Evolutionary conservation across 2,888 invertebrate species (phyloP), one percentile per base, ranked within the genome.

Genomic region (Electrophaes corylata): DNA sequence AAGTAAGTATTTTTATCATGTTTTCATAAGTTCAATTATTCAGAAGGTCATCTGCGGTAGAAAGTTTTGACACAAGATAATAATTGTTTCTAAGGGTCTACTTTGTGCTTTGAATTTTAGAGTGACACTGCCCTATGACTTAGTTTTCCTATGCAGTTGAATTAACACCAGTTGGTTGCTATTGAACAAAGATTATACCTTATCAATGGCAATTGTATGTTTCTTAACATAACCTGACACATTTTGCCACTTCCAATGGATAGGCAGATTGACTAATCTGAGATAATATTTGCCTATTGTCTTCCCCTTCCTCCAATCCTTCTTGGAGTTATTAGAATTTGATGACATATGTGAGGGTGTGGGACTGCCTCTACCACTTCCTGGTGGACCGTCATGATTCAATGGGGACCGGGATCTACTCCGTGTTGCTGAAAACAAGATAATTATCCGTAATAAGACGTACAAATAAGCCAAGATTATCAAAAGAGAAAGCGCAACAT

Each of bases 351-450:
- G 10, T 6, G 58, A 58, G 6, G 33, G 58, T 12, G 58, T 26
- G 2, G 47, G 58, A 40, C 49, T 58, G 1, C 18, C 29, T 31
- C 31, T 45, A 6, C n/a, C 47, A 44, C 43, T 43, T 4, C 1
- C 37, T 4, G 8, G 20, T 10, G 5, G 16, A 4, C 4, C 8
- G 5, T 29, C 5, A 18, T 49, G 37, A 14, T 19, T 20, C 29
- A 50, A 5, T 5, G 58, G 58, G 5, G 58, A 59, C 14, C 53
- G 39, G 0, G 58, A 59, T 50, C 54, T 54, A 35, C 53, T 50
- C 5, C 58, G 53, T 10, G 37, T 8, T n/a, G 47, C 52, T 58
- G 48, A 26, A 53, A 53, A 20, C 0, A 39, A 33, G 1, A 31
- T 20, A 20, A 4, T 20, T 20, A 20, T n/a, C n/a, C n/a, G n/a